A percentile compares a stretch with the other conserved stretches of the same genome.
phyloP scores from a whole-genome alignment of 2,888 invertebrate genomes.

The Spodoptera picta region DNA sequence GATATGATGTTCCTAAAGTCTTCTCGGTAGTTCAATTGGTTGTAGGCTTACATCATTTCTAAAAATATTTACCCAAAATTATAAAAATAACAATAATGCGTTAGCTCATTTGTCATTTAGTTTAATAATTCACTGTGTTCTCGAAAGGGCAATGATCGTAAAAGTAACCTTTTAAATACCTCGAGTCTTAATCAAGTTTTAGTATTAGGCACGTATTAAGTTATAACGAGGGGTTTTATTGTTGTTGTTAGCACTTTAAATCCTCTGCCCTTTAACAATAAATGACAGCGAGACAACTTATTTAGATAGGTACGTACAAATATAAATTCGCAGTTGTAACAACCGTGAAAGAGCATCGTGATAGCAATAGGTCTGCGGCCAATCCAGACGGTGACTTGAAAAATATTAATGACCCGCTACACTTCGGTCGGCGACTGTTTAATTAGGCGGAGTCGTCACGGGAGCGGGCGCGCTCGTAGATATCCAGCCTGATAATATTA shows the following conservation, averaged over 20 bases:
- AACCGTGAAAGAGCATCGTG: constrained; percentile 66
- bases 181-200: too few species aligned
- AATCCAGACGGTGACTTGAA: constrained; percentile 62
- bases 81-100: not conserved
- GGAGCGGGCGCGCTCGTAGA: constrained; percentile 43
- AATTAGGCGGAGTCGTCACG: constrained; percentile 55
- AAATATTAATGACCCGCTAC: constrained; percentile 63
- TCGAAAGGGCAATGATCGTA: constrained; percentile 1
- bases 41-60: constrained; percentile 13
- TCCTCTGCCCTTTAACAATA: too few species aligned
- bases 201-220: too few species aligned
- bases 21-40: constrained; percentile 9
- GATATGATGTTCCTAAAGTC: constrained; percentile 10
- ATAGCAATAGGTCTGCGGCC: constrained; percentile 60
- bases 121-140: not conserved
- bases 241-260: too few species aligned
- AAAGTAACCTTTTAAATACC: not conserved
- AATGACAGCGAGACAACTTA: too few species aligned
- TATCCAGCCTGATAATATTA: constrained; percentile 59
- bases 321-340: constrained; percentile 13
- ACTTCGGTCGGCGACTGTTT: constrained; percentile 48
- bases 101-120: too few species aligned
- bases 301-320: too few species aligned
- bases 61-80: not conserved
- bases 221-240: too few species aligned